Evolutionary conservation across 1,140 invertebrate genomes (phyloP), one percentile per base, ranked within the genome.

Genomic region (Drosophila parabipectinata): DNA sequence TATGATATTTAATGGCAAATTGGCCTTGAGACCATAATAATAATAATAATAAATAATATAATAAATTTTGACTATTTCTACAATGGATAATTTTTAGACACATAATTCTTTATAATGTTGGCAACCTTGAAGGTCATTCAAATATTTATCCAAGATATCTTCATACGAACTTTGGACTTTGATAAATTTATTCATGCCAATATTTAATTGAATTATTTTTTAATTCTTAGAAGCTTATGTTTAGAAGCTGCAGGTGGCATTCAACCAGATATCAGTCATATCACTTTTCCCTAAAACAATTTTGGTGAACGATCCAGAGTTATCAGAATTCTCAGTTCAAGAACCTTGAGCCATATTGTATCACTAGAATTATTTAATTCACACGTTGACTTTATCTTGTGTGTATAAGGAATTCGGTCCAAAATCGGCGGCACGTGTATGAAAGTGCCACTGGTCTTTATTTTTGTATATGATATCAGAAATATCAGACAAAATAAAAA

Each of bases 351-450:
- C 37, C 14, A 32, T 45, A 24, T 21, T 47, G 15, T 9, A 18
- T 18, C 41, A 21, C 12, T 4, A 18, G 14, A 18, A 15, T 18
- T 44, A 15, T 15, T 18, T 44, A 44, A 15, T 37, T 64, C 26
- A 51, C 15, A 50, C 24, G 37, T 21, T 34, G 68, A 15, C 24
- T 2, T 18, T 66, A 66, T 66, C 62, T 50, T 8, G 1, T 12
- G 9, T 21, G 14, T 41, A 44, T 50, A 24, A 24, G 28, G 30
- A 52, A 67, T 44, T 67, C n/a, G 28, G 52, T 21, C 45, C 15
- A 37, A 57, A n/a, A 44, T 51, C 24, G 18, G 37, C 30, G 58
- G 58, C 71, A 73, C 69, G 71, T 73, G 51, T 63, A 30, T 24
- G 14, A 58, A 8, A 30, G 15, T 54, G 41, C 24, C 28, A 52